Base-by-base conservation (phyloP, 2,888 invertebrate species). In the Alsophila aescularia region DNA sequence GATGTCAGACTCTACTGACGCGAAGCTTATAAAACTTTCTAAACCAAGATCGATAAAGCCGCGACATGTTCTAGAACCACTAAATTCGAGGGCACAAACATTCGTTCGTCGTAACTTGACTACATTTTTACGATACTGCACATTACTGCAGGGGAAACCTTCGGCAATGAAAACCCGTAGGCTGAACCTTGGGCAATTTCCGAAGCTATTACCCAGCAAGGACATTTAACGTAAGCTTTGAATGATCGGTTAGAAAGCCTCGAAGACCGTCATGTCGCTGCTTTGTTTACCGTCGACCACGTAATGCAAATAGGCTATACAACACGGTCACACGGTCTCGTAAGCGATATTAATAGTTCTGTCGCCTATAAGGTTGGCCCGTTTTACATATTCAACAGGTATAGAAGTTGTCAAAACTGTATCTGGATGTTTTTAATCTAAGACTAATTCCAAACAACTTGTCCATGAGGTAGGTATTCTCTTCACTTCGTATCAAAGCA, bases 301-400 rank as follows among this genome's bases (percentile, higher is more conserved):
- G 27, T 32, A 32, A 32, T 32, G 13, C 32, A 32, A 12, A 32
- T 13, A 32, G 4, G 2, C 12, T 13, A 60, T 1, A 64, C 67
- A 69, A 60, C 70, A 70, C 73, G 73, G 71, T 78, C 79, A 67
- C 79, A 79, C 79, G 74, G 65, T 69, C 56, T 40, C 36, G 56
- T 51, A 48, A 35, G 53, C 60, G 52, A 62, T 62, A 66, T 63
- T 60, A 66, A 65, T 67, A 56, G 54, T 50, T 66, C 41, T 54
- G 61, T 64, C 60, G 52, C 44, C 55, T 24, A 44, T 39, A 35
- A 35, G 7, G 7, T 9, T 13, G 39, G 37, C 9, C n/a, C 15
- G 29, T 16, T 48, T 54, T 34, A 29, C 39, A 54, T 43, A 35
- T 54, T 49, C 29, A 43, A 49, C 32, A 43, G 44, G 29, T 10